phyloP scores from a whole-genome alignment of 2,888 invertebrate genomes.

The Calameuta idolon region DNA sequence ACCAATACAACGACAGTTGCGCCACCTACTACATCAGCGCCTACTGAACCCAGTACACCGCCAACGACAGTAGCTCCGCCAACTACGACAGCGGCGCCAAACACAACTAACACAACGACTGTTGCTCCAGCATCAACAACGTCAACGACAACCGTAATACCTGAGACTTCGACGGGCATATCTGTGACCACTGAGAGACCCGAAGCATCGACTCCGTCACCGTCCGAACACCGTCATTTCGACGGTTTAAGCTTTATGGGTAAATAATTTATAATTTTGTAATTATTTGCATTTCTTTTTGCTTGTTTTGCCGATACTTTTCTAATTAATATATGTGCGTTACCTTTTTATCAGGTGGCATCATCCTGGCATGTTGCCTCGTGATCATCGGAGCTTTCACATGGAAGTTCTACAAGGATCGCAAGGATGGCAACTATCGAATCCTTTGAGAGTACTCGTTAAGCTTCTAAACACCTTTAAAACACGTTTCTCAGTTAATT shows the following conservation, averaged over 20 bases:
- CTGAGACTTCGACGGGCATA: constrained; percentile 32
- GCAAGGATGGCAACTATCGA: constrained; percentile 88
- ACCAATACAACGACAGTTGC: not conserved
- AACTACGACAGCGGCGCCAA: constrained; percentile 24
- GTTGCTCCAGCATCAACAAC: constrained; percentile 31
- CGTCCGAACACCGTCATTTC: constrained; percentile 69
- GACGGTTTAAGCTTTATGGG: constrained; percentile 81
- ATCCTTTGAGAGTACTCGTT: constrained; percentile 76
- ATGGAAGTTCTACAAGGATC: constrained; percentile 89
- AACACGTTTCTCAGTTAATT: constrained; percentile 21
- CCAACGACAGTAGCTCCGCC: constrained; percentile 38
- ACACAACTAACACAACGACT: constrained; percentile 26
- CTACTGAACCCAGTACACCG: constrained; percentile 23
- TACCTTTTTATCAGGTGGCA: constrained; percentile 75
- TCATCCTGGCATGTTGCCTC: constrained; percentile 82
- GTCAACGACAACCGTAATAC: constrained; percentile 23
- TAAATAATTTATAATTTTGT: constrained; percentile 18
- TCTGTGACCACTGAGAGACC: constrained; percentile 36
- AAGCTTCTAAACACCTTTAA: constrained; percentile 1
- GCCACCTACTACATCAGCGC: not conserved
- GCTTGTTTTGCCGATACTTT: not conserved
- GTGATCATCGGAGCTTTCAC: constrained; percentile 85
- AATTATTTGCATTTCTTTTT: constrained; percentile 28
- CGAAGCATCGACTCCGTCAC: constrained; percentile 29
- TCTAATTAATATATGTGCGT: constrained; percentile 7